phyloP scores from a whole-genome alignment of 2,888 invertebrate genomes.

The Tenthredo livida region DNA sequence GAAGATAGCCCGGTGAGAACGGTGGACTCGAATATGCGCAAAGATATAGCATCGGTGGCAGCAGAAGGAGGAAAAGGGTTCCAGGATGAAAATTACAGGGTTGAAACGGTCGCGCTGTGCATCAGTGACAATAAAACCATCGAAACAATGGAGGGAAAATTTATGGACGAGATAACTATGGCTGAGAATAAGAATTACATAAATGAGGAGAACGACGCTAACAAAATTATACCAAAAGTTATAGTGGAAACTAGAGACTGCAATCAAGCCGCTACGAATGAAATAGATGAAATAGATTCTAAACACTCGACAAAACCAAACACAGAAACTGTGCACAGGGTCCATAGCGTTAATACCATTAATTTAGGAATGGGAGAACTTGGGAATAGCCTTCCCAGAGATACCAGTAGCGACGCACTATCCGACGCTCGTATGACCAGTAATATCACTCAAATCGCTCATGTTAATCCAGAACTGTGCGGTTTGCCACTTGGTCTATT shows the following conservation, averaged over 20 bases:
- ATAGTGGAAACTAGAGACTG: conserved; percentile 63
- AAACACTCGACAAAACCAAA: conserved; percentile 64
- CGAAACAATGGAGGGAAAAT: conserved; percentile 74
- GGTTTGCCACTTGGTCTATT: conserved; percentile 94
- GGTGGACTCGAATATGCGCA: conserved; percentile 63
- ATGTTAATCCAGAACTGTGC: conserved; percentile 86
- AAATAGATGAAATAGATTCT: conserved; percentile 62
- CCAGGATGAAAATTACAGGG: conserved; percentile 63
- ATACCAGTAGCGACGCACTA: conserved; percentile 84
- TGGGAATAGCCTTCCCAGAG: conserved; percentile 82
- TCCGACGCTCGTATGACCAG: conserved; percentile 81
- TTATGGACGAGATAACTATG: conserved; percentile 65
- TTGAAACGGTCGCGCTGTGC: conserved; percentile 65
- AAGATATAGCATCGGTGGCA: conserved; percentile 6
- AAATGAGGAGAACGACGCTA: conserved; percentile 62
- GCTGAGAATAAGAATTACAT: conserved; percentile 67
- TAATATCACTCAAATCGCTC: conserved; percentile 83
- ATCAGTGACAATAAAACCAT: conserved; percentile 71
- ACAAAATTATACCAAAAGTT: conserved; percentile 67
- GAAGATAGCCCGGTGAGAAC: conserved; percentile 68
- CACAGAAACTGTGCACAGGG: conserved; percentile 70
- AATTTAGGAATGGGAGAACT: conserved; percentile 75
- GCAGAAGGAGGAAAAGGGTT: not conserved
- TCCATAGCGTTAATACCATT: conserved; percentile 73
- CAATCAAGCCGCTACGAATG: conserved; percentile 60